A percentile compares a stretch with the other conserved stretches of the same genome.
Conservation (phyloP, 1,140 invertebrate genomes). For the Aphelenchoides avenae region DNA sequence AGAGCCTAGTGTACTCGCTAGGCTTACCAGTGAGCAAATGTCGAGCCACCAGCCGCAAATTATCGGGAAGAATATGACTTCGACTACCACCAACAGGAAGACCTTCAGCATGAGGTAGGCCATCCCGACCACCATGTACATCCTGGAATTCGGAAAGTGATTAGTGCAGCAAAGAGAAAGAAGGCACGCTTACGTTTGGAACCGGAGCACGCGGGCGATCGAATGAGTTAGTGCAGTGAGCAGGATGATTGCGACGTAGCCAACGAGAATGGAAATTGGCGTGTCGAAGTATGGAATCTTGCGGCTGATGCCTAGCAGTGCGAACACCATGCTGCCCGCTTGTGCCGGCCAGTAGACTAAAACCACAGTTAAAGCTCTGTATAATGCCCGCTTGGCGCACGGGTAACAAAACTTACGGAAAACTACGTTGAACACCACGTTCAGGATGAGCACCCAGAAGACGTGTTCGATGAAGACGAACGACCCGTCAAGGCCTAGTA, state of each 20-base stretch:
- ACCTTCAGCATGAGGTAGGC: slow-evolving; percentile 95
- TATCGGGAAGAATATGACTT: slow-evolving; percentile 91
- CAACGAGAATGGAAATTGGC: slow-evolving; percentile 63
- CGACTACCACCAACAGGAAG: slow-evolving; percentile 80
- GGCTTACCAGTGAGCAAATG: slow-evolving; percentile 77
- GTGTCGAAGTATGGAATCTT: slow-evolving; percentile 70
- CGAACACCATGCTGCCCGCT: slow-evolving; percentile 76
- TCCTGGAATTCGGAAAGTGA: slow-evolving; percentile 28
- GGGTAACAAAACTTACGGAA: slow-evolving; percentile 60
- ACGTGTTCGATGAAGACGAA: slow-evolving; percentile 91
- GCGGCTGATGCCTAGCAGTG: slow-evolving; percentile 68
- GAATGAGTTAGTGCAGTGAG: slow-evolving; percentile 78
- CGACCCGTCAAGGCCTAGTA: slow-evolving; percentile 91
- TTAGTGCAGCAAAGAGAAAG: neutral
- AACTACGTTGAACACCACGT: slow-evolving; percentile 86
- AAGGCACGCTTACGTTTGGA: slow-evolving; percentile 67
- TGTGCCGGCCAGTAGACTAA: slow-evolving; percentile 93
- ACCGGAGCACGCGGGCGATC: slow-evolving; percentile 67
- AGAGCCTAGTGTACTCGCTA: neutral
- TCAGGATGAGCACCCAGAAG: slow-evolving; percentile 95
- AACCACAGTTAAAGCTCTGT: slow-evolving; percentile 59
- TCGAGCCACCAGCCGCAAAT: slow-evolving; percentile 99
- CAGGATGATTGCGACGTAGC: slow-evolving; percentile 84
- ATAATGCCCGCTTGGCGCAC: neutral
- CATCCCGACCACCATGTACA: slow-evolving; percentile 79